phyloP scores from a whole-genome alignment of 1,140 invertebrate species.

The Mizuhopecten yessoensis region DNA sequence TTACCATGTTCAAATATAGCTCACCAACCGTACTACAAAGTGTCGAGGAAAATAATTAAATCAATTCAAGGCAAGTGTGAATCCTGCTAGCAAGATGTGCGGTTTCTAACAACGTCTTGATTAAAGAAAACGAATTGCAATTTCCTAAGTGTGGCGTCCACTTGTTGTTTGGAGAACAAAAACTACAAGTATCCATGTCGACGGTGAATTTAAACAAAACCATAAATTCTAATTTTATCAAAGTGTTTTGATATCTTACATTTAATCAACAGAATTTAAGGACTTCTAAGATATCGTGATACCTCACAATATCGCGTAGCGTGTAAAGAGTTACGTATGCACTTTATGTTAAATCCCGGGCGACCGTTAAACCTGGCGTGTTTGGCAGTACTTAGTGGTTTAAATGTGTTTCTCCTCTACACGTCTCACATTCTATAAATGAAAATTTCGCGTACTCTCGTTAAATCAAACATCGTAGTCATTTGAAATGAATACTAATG shows the following conservation, averaged over 20 bases:
- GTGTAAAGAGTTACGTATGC: too few relatives aligned
- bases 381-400: too few relatives aligned
- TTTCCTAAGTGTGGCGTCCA: background rate
- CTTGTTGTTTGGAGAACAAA: background rate
- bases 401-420: too few relatives aligned
- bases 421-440: too few relatives aligned
- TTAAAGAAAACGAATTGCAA: background rate
- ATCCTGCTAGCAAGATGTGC: background rate
- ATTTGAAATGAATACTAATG: too few relatives aligned
- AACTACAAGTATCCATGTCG: background rate
- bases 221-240: background rate
- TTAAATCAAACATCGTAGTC: too few relatives aligned
- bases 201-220: background rate
- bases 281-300: background rate
- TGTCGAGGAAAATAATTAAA: constrained; percentile 29
- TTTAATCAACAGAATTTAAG: background rate
- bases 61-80: background rate
- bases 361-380: too few relatives aligned
- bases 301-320: background rate
- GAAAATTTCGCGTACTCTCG: too few relatives aligned
- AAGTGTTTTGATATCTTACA: background rate
- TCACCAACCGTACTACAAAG: background rate
- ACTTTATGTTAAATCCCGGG: too few relatives aligned
- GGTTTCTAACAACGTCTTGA: background rate
- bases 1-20: constrained; percentile 20